phyloP scores from a whole-genome alignment of 2,888 invertebrate genomes.

The Danaus chrysippus region DNA sequence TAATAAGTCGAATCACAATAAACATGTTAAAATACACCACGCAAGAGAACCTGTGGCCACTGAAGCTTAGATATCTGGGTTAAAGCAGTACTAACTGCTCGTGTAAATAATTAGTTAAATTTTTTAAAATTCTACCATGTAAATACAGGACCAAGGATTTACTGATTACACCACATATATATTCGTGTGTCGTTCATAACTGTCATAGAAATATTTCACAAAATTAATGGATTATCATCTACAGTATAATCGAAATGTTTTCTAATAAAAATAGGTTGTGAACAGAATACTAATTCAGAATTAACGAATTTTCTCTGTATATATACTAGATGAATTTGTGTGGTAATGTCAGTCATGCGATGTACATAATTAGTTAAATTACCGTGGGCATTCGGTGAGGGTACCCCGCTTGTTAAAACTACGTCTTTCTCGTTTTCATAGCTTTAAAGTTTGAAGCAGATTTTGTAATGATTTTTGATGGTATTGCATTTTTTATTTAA shows the following conservation, averaged over 20 bases:
- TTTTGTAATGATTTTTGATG: conserved; percentile 13
- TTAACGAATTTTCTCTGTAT: conserved; percentile 22
- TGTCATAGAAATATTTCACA: no score
- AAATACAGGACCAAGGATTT: conserved; percentile 72
- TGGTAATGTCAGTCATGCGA: conserved; percentile 17
- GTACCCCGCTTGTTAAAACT: conserved; percentile 55
- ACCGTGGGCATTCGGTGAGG: conserved; percentile 62
- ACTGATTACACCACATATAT: not conserved
- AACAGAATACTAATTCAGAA: conserved; percentile 14
- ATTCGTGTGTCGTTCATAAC: conserved; percentile 1
- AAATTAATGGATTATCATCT: conserved; percentile 14
- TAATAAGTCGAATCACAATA: conserved; percentile 94
- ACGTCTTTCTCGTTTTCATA: conserved; percentile 10
- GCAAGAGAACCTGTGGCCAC: conserved; percentile 92
- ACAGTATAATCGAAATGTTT: conserved; percentile 10
- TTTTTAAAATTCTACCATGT: conserved; percentile 59
- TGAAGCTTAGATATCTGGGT: conserved; percentile 81
- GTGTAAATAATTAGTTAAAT: conserved; percentile 73
- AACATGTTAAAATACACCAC: conserved; percentile 93
- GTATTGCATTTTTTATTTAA: conserved; percentile 1
- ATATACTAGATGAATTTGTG: conserved; percentile 15
- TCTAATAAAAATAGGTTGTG: conserved; percentile 27
- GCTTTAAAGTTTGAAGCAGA: conserved; percentile 14
- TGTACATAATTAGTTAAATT: conserved; percentile 54
- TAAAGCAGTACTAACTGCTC: conserved; percentile 28